These are phyloP conservation scores for Microctonus brassicae DNA, from an alignment of 2,888 invertebrate genomes.

Conservation along the genomic window DNA sequence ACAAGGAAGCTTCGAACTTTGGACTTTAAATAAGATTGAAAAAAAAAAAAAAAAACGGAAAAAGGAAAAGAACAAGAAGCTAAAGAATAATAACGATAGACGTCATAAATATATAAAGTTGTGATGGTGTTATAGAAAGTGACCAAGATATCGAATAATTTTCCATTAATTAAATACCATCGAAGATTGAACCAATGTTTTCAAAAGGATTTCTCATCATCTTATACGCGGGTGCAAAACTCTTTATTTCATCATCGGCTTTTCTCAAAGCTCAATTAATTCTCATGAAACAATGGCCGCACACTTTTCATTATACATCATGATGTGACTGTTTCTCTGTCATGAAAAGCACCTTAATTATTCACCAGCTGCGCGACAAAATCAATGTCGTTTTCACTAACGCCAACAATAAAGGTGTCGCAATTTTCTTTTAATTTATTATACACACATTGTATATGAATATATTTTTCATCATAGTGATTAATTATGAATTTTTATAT, in stretches of 20 bases:
- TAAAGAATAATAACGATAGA: background rate
- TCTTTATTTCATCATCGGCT: slow-evolving; percentile 1
- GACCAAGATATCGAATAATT: slow-evolving; percentile 41
- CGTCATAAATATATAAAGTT: slow-evolving; percentile 11
- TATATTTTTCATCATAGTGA: background rate
- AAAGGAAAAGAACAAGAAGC: no score
- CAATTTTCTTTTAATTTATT: background rate
- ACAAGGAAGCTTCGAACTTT: no score
- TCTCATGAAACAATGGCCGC: slow-evolving; percentile 23
- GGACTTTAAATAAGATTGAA: no score
- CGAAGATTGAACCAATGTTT: slow-evolving; percentile 31
- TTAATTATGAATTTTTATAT: background rate
- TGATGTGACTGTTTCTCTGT: slow-evolving; percentile 20
- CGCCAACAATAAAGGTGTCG: background rate
- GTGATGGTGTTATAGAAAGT: background rate
- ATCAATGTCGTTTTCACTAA: slow-evolving; percentile 6
- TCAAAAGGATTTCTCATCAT: slow-evolving; percentile 37
- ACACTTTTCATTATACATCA: background rate
- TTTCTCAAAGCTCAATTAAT: slow-evolving; percentile 29
- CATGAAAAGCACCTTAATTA: slow-evolving; percentile 29
- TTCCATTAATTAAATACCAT: slow-evolving; percentile 49
- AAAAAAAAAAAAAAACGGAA: no score
- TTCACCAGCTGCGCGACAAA: slow-evolving; percentile 28
- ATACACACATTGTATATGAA: background rate
- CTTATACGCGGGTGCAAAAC: background rate